These are phyloP conservation scores for Parnassius orleans DNA, from an alignment of 2,888 invertebrate species.

Conservation along the genomic window DNA sequence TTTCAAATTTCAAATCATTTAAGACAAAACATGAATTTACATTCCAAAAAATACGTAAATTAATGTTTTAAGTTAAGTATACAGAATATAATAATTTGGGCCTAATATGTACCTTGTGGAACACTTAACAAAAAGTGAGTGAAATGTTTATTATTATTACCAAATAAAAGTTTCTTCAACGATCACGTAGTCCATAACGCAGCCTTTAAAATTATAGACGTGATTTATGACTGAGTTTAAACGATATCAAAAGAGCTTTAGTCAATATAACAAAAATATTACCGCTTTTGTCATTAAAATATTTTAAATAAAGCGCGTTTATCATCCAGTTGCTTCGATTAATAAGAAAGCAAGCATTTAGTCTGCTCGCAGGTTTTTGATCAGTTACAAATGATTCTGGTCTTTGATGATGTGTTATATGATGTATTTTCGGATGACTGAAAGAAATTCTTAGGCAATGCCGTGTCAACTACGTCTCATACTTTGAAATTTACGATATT, in stretches of 20 bases:
- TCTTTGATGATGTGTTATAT: slow-evolving; percentile 3
- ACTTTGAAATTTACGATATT: slow-evolving; percentile 41
- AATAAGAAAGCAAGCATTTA: slow-evolving; percentile 27
- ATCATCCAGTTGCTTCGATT: slow-evolving; percentile 32
- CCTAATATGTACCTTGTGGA: slow-evolving; percentile 1
- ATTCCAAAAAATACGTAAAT: no score
- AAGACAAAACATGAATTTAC: no score
- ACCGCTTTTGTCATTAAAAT: slow-evolving; percentile 40
- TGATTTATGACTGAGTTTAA: slow-evolving; percentile 11
- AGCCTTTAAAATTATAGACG: slow-evolving; percentile 7
- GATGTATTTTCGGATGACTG: slow-evolving; percentile 9
- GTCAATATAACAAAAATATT: slow-evolving; percentile 17
- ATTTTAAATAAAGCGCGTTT: slow-evolving; percentile 34
- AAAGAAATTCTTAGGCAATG: slow-evolving; percentile 7
- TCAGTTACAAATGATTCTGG: background rate
- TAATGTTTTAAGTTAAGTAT: no score
- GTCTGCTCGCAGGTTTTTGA: background rate
- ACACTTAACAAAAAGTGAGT: slow-evolving; percentile 7
- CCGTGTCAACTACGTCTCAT: slow-evolving; percentile 18
- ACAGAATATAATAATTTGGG: background rate
- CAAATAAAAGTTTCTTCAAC: slow-evolving; percentile 15
- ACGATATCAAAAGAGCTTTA: background rate
- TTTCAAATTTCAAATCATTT: no score
- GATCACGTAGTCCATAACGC: background rate
- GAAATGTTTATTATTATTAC: slow-evolving; percentile 5